Percentiles rank a stretch among this genome's conserved stretches.
Conservation (phyloP, 2,888 invertebrate species). For the Drosophila putrida region DNA sequence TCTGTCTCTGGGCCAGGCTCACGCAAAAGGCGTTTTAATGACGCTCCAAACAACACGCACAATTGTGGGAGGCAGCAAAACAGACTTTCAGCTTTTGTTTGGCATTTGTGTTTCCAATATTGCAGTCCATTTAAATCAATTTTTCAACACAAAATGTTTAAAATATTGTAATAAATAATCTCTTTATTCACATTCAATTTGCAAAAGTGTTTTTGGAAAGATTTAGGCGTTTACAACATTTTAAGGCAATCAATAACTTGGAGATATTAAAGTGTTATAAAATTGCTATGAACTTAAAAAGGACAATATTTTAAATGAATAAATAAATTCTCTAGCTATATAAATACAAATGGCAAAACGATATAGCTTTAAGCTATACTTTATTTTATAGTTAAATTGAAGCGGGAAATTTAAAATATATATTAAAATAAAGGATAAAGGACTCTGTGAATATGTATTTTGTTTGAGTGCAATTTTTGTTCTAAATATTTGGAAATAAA, state of each 20-base stretch:
- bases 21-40: slow-evolving; percentile 45
- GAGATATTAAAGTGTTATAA: neutral
- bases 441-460: too few relatives aligned
- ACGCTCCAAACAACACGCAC: slow-evolving; percentile 43
- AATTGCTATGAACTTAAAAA: too few relatives aligned
- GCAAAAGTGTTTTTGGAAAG: neutral
- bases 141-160: slow-evolving; percentile 11
- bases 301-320: too few relatives aligned
- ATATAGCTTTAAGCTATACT: too few relatives aligned
- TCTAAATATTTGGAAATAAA: too few relatives aligned
- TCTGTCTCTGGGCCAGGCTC: slow-evolving; percentile 8
- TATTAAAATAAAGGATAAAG: too few relatives aligned
- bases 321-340: too few relatives aligned
- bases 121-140: slow-evolving; percentile 54
- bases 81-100: slow-evolving; percentile 4
- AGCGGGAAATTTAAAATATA: too few relatives aligned
- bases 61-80: slow-evolving; percentile 52
- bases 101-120: slow-evolving; percentile 1
- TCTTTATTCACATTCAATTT: neutral
- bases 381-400: neutral
- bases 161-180: slow-evolving; percentile 7
- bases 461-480: too few relatives aligned
- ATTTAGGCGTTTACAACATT: neutral
- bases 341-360: too few relatives aligned
- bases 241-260: neutral